A percentile compares a stretch with the other conserved stretches of the same genome.
phyloP scores from a whole-genome alignment of 2,888 invertebrate species.

The Syrphus vitripennis region DNA sequence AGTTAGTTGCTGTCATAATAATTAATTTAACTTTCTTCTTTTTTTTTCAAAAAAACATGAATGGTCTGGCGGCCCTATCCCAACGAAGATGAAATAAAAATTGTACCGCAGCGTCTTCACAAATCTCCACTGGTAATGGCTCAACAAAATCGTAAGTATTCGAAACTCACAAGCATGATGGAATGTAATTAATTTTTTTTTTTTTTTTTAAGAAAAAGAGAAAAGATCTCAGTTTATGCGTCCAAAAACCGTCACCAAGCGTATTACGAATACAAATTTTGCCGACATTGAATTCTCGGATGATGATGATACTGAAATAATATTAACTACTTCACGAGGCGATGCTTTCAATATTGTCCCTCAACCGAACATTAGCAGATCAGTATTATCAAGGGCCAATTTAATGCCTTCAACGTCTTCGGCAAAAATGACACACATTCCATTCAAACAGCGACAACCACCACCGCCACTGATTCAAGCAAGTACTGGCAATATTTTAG shows the following conservation, averaged over 20 bases:
- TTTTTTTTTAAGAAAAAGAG: slow-evolving; percentile 34
- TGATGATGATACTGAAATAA: slow-evolving; percentile 76
- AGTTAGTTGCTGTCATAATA: background rate
- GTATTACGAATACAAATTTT: slow-evolving; percentile 72
- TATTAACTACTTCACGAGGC: slow-evolving; percentile 39
- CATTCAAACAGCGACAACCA: slow-evolving; percentile 72
- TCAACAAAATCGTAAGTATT: slow-evolving; percentile 59
- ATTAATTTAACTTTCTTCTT: background rate
- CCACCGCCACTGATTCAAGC: slow-evolving; percentile 75
- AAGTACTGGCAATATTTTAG: slow-evolving; percentile 73
- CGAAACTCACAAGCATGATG: background rate
- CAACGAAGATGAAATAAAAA: slow-evolving; percentile 56
- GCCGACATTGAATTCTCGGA: slow-evolving; percentile 78
- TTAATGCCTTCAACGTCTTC: slow-evolving; percentile 18
- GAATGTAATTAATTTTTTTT: background rate
- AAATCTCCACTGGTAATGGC: slow-evolving; percentile 61
- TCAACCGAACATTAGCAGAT: slow-evolving; percentile 8
- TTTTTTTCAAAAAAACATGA: slow-evolving; percentile 60
- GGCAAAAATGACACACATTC: slow-evolving; percentile 73
- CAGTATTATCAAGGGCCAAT: slow-evolving; percentile 5
- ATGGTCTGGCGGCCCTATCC: slow-evolving; percentile 63
- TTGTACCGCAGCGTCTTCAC: slow-evolving; percentile 49
- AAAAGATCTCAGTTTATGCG: slow-evolving; percentile 51
- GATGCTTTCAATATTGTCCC: slow-evolving; percentile 26
- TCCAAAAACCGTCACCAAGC: slow-evolving; percentile 72